Conservation (phyloP, 2,888 invertebrate species). For the Drosophila rellima region DNA sequence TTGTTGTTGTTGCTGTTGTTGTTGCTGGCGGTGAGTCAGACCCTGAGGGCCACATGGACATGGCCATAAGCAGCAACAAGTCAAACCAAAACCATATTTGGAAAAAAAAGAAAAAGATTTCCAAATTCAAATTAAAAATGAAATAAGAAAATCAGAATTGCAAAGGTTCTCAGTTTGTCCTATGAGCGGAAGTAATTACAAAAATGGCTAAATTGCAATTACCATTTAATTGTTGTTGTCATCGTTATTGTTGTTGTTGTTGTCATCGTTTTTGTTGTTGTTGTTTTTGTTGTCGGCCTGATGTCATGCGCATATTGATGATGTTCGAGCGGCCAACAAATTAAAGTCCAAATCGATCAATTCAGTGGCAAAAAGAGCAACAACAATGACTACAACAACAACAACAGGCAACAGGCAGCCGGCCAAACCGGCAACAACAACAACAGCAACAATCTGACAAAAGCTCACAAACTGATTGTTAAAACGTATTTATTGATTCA, state of each 20-base stretch:
- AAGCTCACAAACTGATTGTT: constrained; percentile 59
- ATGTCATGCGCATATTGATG: constrained; percentile 64
- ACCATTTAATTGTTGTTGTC: constrained; percentile 52
- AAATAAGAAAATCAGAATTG: neutral
- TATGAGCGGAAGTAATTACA: constrained; percentile 69
- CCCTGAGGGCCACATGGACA: constrained; percentile 10
- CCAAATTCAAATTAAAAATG: constrained; percentile 18
- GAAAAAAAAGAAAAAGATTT: neutral
- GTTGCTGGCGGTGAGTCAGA: constrained; percentile 18
- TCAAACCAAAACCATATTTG: constrained; percentile 4
- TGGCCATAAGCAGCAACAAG: constrained; percentile 8
- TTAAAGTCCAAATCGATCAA: constrained; percentile 51
- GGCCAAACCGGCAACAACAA: constrained; percentile 37
- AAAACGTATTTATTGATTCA: constrained; percentile 71
- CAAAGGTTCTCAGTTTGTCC: constrained; percentile 37
- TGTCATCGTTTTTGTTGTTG: constrained; percentile 40
- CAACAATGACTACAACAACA: constrained; percentile 13
- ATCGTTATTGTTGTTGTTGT: constrained; percentile 35
- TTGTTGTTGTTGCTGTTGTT: constrained; percentile 6
- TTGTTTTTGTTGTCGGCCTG: constrained; percentile 60
- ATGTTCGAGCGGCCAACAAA: constrained; percentile 20
- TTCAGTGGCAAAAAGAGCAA: constrained; percentile 9
- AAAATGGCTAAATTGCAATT: constrained; percentile 73
- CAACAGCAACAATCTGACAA: constrained; percentile 32
- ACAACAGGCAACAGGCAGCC: constrained; percentile 28